A percentile compares a stretch with the other conserved stretches of the same genome.
Evolutionary conservation across 2,797 vertebrate species (phyloP).

Genomic region (Buphagus erythrorhynchus): DNA sequence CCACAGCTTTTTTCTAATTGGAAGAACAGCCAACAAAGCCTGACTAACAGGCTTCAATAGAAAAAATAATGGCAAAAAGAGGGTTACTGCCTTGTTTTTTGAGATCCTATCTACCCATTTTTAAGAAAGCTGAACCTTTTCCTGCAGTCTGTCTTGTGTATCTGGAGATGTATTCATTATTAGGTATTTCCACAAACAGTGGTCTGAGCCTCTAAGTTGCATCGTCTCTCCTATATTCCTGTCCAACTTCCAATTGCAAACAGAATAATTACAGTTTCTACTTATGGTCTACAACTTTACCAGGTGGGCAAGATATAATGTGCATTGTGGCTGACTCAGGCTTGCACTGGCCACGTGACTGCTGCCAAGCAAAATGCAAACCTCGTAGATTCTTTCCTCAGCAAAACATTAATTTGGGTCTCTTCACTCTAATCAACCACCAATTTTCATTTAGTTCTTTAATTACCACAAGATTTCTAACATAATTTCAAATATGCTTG

Average conservation of each 20-base stretch:
- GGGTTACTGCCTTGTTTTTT: not conserved
- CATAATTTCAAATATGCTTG: not conserved
- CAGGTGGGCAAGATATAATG: not conserved
- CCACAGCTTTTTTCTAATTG: not conserved
- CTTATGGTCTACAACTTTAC: not conserved
- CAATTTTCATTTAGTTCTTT: not conserved
- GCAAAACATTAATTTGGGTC: not conserved
- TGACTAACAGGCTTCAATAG: not conserved
- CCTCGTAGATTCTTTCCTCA: not conserved
- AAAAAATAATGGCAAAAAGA: not conserved
- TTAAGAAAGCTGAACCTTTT: not conserved
- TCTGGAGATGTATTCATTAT: not conserved
- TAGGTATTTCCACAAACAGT: not conserved
- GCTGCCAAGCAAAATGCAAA: not conserved
- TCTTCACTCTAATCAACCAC: not conserved
- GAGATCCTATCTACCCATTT: not conserved
- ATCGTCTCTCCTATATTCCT: not conserved
- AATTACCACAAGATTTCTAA: not conserved
- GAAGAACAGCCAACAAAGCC: not conserved
- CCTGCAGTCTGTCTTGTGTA: not conserved
- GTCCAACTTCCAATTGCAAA: not conserved
- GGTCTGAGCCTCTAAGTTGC: not conserved
- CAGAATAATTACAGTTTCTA: not conserved
- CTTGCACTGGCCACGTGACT: not conserved
- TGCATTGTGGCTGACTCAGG: not conserved